Evolutionary conservation across 53 echinoderm and acorn worm genomes (phyloP).

Genomic region (Pentamera pediparva): DNA sequence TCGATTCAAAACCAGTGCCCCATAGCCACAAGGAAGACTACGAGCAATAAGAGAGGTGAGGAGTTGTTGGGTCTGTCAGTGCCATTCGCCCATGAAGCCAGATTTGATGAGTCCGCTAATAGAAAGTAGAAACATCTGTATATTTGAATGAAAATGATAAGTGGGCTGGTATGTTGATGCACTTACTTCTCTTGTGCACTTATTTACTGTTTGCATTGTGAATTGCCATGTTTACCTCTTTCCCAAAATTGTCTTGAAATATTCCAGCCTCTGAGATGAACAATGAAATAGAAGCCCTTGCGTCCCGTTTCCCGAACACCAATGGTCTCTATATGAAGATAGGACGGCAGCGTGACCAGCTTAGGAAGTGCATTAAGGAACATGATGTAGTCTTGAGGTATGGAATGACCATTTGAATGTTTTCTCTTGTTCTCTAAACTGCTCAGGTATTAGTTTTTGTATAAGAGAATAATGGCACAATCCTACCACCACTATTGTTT

Average conservation of each 20-base stretch:
- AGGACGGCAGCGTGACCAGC: constrained; percentile 51
- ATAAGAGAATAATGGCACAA: background rate
- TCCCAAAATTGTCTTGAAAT: background rate
- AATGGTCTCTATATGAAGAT: constrained; percentile 66
- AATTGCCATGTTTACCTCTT: background rate
- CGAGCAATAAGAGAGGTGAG: too few relatives aligned
- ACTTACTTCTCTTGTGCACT: background rate
- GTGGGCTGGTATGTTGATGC: background rate
- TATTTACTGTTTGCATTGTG: background rate
- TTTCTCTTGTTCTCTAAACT: background rate
- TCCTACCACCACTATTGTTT: too few relatives aligned
- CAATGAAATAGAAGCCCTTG: constrained; percentile 63
- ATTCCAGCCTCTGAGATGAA: constrained; percentile 63
- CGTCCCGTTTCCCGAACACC: constrained; percentile 61
- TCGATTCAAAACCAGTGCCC: too few relatives aligned
- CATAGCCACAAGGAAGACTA: too few relatives aligned
- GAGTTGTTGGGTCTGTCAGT: too few relatives aligned
- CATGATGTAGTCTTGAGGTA: constrained; percentile 95
- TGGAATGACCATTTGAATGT: background rate
- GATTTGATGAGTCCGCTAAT: background rate
- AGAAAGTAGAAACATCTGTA: background rate
- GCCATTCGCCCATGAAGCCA: too few relatives aligned
- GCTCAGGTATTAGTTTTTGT: background rate
- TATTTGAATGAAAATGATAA: background rate
- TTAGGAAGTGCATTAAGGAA: constrained; percentile 64